phyloP scores from a whole-genome alignment of 2,113 vertebrate genomes.

The Micronycteris hirsuta region DNA sequence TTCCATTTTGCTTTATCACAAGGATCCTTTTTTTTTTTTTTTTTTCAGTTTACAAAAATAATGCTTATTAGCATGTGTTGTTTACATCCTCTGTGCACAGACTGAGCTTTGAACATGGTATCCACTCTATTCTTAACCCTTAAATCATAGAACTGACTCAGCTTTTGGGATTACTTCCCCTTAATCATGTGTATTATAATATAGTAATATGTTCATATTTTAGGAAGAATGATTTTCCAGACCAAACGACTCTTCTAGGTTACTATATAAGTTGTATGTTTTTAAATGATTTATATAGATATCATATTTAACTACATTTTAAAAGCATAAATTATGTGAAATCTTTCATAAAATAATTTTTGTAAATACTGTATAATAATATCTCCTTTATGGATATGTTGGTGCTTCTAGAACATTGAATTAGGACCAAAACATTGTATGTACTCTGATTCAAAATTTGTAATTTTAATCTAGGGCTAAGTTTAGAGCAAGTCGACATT shows the following conservation, averaged over 20 bases:
- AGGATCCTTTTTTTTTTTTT: neutral
- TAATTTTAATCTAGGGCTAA: constrained; percentile 85
- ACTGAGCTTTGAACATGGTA: neutral
- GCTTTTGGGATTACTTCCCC: neutral
- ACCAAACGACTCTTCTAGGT: neutral
- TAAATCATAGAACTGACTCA: neutral
- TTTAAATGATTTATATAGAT: neutral
- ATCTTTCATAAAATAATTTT: neutral
- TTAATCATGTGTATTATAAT: neutral
- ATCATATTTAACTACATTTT: neutral
- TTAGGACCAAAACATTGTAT: neutral
- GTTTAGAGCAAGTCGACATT: constrained; percentile 99
- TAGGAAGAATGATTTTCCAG: neutral
- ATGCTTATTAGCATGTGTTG: neutral
- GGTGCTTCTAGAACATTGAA: neutral
- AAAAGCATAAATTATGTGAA: constrained; percentile 19
- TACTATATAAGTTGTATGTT: neutral
- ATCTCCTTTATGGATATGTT: neutral
- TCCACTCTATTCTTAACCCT: neutral
- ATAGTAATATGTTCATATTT: neutral
- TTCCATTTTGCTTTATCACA: neutral
- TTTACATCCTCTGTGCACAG: neutral
- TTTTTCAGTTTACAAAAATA: neutral
- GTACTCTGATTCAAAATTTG: constrained; percentile 21
- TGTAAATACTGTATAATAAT: neutral